These are phyloP conservation scores for Lepilemur ruficaudatus DNA, from an alignment of 2,797 vertebrate genomes.

Conservation along the genomic window DNA sequence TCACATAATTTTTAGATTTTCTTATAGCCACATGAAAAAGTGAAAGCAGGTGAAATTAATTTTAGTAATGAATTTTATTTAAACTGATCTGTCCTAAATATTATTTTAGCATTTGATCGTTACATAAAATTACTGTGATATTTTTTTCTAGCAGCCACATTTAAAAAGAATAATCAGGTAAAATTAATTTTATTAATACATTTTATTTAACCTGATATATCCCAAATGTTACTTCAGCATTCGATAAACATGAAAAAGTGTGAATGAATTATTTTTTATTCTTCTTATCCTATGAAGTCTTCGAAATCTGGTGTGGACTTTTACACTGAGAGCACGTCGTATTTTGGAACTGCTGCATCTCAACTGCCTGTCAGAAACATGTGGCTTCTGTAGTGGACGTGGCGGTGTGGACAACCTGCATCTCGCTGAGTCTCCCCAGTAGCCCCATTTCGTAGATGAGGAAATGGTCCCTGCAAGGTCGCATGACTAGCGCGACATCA, in stretches of 20 bases:
- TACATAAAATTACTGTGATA: background rate
- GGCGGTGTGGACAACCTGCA: background rate
- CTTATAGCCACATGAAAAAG: background rate
- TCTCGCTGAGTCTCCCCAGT: background rate
- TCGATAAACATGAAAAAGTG: background rate
- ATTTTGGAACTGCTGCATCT: background rate
- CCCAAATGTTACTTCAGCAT: background rate
- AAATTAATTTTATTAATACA: background rate
- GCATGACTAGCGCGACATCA: background rate
- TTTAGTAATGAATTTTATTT: background rate
- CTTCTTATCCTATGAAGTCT: background rate
- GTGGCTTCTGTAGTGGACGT: background rate
- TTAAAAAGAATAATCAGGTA: background rate
- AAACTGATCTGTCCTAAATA: background rate
- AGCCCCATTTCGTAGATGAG: background rate
- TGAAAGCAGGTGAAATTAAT: background rate
- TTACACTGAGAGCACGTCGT: rapidly evolving
- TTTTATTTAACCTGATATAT: background rate
- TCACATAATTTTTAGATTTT: background rate
- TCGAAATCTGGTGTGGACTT: background rate
- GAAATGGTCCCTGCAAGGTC: background rate
- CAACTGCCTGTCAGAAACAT: rapidly evolving
- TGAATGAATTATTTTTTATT: background rate
- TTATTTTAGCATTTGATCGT: background rate
- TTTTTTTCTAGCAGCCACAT: background rate